Conservation (phyloP, 2,888 invertebrate genomes). For the Andrena chrysosceles region DNA sequence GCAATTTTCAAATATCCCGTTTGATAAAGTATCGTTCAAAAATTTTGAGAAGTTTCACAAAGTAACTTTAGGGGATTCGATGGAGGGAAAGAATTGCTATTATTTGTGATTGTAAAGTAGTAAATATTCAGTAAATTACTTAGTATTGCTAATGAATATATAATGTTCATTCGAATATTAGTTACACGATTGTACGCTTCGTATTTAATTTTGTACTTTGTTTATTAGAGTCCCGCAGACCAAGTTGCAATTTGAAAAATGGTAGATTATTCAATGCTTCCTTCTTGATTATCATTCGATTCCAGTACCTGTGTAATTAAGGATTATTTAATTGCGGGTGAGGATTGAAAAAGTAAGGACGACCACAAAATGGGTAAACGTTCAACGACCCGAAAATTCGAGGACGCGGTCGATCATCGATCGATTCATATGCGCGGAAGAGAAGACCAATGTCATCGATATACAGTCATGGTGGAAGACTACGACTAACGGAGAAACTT, state of each 20-base stretch:
- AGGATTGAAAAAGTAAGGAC: not conserved
- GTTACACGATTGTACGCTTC: no score
- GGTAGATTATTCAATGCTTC: not conserved
- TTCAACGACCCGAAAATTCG: conserved; percentile 36
- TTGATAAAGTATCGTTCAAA: no score
- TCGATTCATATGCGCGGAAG: conserved; percentile 54
- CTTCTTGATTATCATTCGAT: not conserved
- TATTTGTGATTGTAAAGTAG: no score
- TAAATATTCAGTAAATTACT: no score
- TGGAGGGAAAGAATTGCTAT: no score
- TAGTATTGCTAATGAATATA: no score
- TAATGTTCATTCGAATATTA: no score
- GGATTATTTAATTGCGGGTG: not conserved
- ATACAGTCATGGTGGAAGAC: conserved; percentile 30
- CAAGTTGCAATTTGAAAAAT: no score
- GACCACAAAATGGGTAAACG: not conserved
- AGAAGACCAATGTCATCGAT: conserved; percentile 44
- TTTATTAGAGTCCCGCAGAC: no score
- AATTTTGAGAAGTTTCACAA: no score
- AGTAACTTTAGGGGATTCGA: no score
- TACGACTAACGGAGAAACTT: conserved; percentile 68
- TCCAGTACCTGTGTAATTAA: not conserved
- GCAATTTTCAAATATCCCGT: not conserved
- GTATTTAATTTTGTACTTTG: no score
- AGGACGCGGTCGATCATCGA: conserved; percentile 22